A percentile compares a stretch with the other conserved stretches of the same genome.
These are phyloP conservation scores for Drosophila algonquin DNA, from an alignment of 2,888 invertebrate species.

Conservation along the genomic window DNA sequence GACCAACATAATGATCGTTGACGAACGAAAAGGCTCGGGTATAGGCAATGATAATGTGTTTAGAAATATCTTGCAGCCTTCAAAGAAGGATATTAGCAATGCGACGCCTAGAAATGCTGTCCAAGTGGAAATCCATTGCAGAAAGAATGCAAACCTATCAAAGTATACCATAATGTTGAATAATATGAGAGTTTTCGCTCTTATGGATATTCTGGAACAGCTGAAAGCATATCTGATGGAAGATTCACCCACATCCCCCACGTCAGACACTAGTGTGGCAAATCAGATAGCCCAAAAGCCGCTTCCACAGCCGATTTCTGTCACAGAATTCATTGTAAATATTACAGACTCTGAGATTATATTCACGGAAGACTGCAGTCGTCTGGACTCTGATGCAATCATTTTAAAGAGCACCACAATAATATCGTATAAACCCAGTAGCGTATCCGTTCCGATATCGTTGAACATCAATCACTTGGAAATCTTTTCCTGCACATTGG, in stretches of 20 bases:
- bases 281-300: constrained; percentile 40
- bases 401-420: constrained; percentile 97
- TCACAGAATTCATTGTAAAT: constrained; percentile 93
- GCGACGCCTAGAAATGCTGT: constrained; percentile 84
- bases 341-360: constrained; percentile 98
- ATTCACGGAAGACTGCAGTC: constrained; percentile 94
- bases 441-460: constrained; percentile 90
- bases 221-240: constrained; percentile 91
- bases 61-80: constrained; percentile 93
- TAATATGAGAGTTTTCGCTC: constrained; percentile 96
- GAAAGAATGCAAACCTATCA: constrained; percentile 87
- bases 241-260: constrained; percentile 40
- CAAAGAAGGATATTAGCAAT: constrained; percentile 84
- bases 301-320: constrained; percentile 29
- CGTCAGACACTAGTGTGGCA: constrained; percentile 37
- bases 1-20: constrained; percentile 86
- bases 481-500: constrained; percentile 95
- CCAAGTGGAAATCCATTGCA: constrained; percentile 90
- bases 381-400: constrained; percentile 96
- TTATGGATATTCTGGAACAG: constrained; percentile 96
- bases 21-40: constrained; percentile 69
- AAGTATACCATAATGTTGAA: constrained; percentile 95
- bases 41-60: constrained; percentile 88
- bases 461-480: constrained; percentile 95
- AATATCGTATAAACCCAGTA: constrained; percentile 90